A percentile compares a stretch with the other conserved stretches of the same genome.
These are phyloP conservation scores for Strix aluco DNA, from an alignment of 2,113 vertebrate species.

Conservation along the genomic window DNA sequence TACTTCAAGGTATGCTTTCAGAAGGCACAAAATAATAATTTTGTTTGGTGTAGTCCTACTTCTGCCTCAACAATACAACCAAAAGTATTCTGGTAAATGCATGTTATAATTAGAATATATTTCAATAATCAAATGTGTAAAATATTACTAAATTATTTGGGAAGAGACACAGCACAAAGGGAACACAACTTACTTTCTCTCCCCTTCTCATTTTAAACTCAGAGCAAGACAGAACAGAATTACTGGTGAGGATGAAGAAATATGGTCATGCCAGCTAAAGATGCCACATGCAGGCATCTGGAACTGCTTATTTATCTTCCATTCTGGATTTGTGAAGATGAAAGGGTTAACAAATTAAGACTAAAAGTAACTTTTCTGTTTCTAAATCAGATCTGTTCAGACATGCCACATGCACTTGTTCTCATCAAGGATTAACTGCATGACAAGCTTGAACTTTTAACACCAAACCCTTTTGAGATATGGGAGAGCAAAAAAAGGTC, in stretches of 20 bases:
- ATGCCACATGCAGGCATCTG: conserved; percentile 22
- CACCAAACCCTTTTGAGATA: conserved; percentile 19
- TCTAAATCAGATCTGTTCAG: conserved; percentile 63
- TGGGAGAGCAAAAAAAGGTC: background rate
- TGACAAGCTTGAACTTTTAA: conserved; percentile 60
- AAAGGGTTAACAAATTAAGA: conserved; percentile 48
- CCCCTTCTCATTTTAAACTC: conserved; percentile 21
- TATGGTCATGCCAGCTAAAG: conserved; percentile 2
- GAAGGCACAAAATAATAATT: background rate
- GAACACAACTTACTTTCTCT: background rate
- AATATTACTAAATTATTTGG: background rate
- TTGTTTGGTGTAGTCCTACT: background rate
- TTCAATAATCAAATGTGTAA: background rate
- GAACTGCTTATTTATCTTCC: conserved; percentile 46
- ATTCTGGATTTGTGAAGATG: conserved; percentile 18
- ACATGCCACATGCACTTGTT: conserved; percentile 40
- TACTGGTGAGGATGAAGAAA: conserved; percentile 25
- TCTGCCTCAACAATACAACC: background rate
- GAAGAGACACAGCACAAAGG: background rate
- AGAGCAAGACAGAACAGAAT: background rate
- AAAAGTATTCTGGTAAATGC: background rate
- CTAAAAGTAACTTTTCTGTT: conserved; percentile 64
- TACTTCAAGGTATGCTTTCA: background rate
- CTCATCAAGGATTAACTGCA: conserved; percentile 68
- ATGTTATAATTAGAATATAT: background rate